Evolutionary conservation across 2,797 vertebrate genomes (phyloP).

Genomic region (Xiphophorus birchmanni): DNA sequence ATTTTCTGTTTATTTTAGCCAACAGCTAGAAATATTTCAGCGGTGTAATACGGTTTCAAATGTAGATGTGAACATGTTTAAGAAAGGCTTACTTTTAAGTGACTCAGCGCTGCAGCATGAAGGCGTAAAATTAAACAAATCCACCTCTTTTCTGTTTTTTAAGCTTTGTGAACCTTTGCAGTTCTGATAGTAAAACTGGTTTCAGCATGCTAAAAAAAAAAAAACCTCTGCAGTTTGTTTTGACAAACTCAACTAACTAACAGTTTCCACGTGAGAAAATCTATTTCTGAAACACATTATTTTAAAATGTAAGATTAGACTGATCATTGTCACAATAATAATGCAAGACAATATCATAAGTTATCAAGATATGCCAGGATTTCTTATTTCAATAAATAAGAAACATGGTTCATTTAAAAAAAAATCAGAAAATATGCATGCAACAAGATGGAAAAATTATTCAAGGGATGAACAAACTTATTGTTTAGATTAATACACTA

Average conservation of each 20-base stretch:
- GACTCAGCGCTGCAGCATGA: conserved; percentile 27
- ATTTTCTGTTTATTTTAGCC: background rate
- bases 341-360: background rate
- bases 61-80: conserved; percentile 5
- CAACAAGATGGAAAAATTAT: background rate
- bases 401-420: background rate
- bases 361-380: background rate
- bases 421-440: background rate
- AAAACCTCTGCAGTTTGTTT: background rate
- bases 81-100: conserved; percentile 21
- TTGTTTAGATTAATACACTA: background rate
- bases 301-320: background rate
- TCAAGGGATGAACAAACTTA: background rate
- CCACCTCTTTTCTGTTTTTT: background rate
- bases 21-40: conserved; percentile 8
- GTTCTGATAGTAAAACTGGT: background rate
- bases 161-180: background rate
- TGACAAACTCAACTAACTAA: background rate
- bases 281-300: background rate
- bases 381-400: background rate
- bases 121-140: conserved; percentile 54
- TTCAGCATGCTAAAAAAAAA: background rate
- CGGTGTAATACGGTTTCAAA: background rate
- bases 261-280: background rate
- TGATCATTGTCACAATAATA: background rate